Evolutionary conservation across 2,888 invertebrate species (phyloP).

Genomic region (Sphinx pinastri): DNA sequence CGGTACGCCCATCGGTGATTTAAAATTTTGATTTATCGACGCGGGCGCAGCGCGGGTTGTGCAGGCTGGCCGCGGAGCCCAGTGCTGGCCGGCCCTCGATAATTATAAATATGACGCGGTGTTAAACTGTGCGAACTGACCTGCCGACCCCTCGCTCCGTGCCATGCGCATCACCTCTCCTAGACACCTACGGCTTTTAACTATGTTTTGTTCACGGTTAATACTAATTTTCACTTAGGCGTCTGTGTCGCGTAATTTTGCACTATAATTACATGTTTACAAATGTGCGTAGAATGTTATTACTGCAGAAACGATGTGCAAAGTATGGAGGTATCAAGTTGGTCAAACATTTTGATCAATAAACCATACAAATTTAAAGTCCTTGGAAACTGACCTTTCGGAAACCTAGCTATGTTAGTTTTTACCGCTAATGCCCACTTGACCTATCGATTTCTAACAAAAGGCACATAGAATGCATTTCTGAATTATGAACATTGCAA

Average conservation of each 20-base stretch:
- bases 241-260: background rate
- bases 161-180: constrained; percentile 2
- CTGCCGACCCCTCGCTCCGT: constrained; percentile 63
- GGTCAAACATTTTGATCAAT: background rate
- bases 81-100: constrained; percentile 65
- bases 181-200: background rate
- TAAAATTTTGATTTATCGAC: constrained; percentile 84
- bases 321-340: background rate
- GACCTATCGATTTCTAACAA: too few species aligned
- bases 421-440: too few species aligned
- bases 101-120: constrained; percentile 84
- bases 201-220: constrained; percentile 15
- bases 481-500: too few species aligned
- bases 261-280: background rate
- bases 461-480: too few species aligned
- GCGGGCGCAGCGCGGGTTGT: constrained; percentile 61
- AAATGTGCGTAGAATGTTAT: background rate
- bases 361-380: too few species aligned
- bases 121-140: constrained; percentile 80
- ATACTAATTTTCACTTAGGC: constrained; percentile 19
- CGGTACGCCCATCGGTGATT: constrained; percentile 82
- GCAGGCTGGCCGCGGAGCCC: constrained; percentile 48
- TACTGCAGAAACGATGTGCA: background rate
- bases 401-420: too few species aligned
- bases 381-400: too few species aligned